A percentile compares a stretch with the other conserved stretches of the same genome.
Conservation (phyloP, 1,140 invertebrate genomes). For the Drosophila trapezifrons region DNA sequence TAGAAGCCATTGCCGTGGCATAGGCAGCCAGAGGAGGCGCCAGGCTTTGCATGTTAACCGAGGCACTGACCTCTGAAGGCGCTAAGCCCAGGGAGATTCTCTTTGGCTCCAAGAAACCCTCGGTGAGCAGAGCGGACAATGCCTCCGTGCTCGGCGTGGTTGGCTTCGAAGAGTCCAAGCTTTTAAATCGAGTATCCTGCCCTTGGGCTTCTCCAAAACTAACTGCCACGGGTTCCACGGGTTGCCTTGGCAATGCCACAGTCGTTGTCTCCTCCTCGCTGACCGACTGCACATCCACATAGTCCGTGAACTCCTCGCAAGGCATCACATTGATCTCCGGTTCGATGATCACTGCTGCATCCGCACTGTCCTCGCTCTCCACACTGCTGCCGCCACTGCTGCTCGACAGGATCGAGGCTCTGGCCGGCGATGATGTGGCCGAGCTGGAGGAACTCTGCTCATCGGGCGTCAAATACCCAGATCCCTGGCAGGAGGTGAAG, state of each 20-base stretch:
- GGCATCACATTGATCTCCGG: constrained; percentile 72
- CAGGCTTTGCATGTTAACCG: constrained; percentile 36
- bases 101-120: constrained; percentile 92
- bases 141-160: constrained; percentile 93
- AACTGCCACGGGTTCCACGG: constrained; percentile 18
- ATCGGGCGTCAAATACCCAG: constrained; percentile 85
- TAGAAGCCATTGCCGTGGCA: constrained; percentile 54
- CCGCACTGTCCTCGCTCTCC: constrained; percentile 65
- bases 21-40: constrained; percentile 62
- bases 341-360: constrained; percentile 68
- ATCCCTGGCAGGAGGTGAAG: constrained; percentile 86
- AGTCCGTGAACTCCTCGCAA: constrained; percentile 55
- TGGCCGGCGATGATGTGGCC: constrained; percentile 60
- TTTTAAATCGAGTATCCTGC: constrained; percentile 1
- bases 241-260: constrained; percentile 27
- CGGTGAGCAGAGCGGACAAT: constrained; percentile 90
- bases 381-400: constrained; percentile 47
- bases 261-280: constrained; percentile 57
- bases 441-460: constrained; percentile 82
- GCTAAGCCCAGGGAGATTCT: constrained; percentile 86
- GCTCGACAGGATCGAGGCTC: constrained; percentile 60
- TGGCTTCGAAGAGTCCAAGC: constrained; percentile 79
- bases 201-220: constrained; percentile 8
- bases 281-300: constrained; percentile 68
- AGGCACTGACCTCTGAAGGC: constrained; percentile 80